A percentile compares a stretch with the other conserved stretches of the same genome.
Conservation (phyloP, 2,888 invertebrate species). For the Phyllotreta cruciferae region DNA sequence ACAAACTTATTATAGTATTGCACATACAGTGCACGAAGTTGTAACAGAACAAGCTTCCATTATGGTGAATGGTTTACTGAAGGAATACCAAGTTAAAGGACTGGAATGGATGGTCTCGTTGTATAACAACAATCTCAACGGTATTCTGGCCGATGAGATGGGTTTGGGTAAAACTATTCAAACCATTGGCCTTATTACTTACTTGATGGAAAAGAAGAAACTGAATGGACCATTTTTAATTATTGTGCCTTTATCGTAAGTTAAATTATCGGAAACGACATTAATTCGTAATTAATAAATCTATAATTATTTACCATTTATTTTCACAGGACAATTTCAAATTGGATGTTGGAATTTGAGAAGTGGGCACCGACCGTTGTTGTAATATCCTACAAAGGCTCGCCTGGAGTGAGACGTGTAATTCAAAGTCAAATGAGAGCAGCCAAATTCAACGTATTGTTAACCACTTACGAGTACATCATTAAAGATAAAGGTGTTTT, state of each 20-base stretch:
- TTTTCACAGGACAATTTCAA: conserved; percentile 83
- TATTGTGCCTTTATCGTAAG: conserved; percentile 96
- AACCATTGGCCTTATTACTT: conserved; percentile 95
- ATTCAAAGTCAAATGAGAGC: conserved; percentile 88
- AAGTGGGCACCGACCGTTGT: conserved; percentile 97
- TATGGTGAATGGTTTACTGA: conserved; percentile 93
- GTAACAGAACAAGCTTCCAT: conserved; percentile 93
- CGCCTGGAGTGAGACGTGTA: conserved; percentile 84
- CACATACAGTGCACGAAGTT: conserved; percentile 95
- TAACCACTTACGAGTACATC: conserved; percentile 99
- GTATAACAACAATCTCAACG: conserved; percentile 98
- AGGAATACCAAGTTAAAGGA: conserved; percentile 98
- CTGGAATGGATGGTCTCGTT: conserved; percentile 98
- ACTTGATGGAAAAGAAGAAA: conserved; percentile 98
- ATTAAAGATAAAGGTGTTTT: conserved; percentile 97
- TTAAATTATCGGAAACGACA: no score
- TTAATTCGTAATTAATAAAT: no score
- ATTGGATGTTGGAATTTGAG: conserved; percentile 99
- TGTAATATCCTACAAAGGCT: conserved; percentile 91
- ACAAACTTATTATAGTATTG: conserved; percentile 97
- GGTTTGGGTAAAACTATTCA: conserved; percentile 98
- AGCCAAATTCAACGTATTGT: conserved; percentile 95
- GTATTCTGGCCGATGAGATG: conserved; percentile 99
- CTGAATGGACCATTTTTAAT: conserved; percentile 97
- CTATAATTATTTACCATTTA: conserved; percentile 13